Conservation (phyloP, 2,113 vertebrate genomes). For the Machaerirhynchus nigripectus region DNA sequence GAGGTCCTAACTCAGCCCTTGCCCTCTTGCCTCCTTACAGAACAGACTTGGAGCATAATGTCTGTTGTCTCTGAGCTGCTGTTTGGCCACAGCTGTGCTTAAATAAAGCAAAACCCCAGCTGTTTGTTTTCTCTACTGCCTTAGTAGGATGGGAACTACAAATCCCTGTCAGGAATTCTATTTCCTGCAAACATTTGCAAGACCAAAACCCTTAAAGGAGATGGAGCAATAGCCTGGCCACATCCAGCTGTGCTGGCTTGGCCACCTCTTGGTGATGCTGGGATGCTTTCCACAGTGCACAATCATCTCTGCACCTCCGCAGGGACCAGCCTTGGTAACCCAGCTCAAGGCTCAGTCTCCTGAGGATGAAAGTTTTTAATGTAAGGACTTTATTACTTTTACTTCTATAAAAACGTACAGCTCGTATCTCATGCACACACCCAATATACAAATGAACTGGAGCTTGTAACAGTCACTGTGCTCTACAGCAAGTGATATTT, state of each 20-base stretch:
- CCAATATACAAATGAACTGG: background rate
- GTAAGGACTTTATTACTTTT: background rate
- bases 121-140: background rate
- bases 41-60: accelerated
- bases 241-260: background rate
- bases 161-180: background rate
- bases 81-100: background rate
- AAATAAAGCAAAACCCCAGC: background rate
- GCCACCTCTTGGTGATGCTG: background rate
- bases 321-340: background rate
- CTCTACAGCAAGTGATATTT: background rate
- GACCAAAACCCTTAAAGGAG: background rate
- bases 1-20: background rate
- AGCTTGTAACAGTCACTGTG: background rate
- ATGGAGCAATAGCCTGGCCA: background rate
- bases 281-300: background rate
- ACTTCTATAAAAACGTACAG: background rate
- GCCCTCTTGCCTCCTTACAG: background rate
- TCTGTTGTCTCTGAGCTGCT: background rate
- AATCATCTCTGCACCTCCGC: background rate
- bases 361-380: background rate
- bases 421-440: background rate
- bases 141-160: background rate
- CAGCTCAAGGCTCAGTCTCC: background rate
- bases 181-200: background rate